Evolutionary conservation across 1,140 invertebrate species (phyloP), one percentile per base, ranked within the genome.

Genomic region (Drosophila pandora): DNA sequence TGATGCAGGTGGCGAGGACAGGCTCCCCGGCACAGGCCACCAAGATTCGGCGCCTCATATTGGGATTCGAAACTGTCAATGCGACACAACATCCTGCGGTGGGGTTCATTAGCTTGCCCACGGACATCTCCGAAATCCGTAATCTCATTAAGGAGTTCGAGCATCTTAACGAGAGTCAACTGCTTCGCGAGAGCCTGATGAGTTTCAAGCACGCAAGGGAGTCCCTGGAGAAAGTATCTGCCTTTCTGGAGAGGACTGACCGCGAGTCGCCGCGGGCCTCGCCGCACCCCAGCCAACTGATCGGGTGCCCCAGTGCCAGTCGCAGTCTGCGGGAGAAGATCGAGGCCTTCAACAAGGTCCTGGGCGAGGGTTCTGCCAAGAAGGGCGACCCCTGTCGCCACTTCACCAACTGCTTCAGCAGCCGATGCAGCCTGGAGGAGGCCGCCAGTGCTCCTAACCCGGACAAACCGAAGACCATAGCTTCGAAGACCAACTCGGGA

Each of bases 151-250:
- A 50, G 0, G 73, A 88, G n/a, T 84, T 88, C 41, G 74, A 80
- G 21, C 52, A 59, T 9, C 72, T 90, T 0, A 63, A 77, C n/a
- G 71, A 88, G 1, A 84, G 69, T 34, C 71, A 84, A 10, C 32
- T 77, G 52, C 48, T 88, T 21, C 65, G 64, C 1, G 75, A 90
- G 2, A 82, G 74, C 12, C 47, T 81, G 4, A 30, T 77, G 25
- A 60, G 59, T 6, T 88, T 72, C 22, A 88, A 84, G 13, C 62
- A 68, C 3, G 71, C 79, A 54, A 76, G 80, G 23, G 83, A 88
- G 9, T 81, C 75, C 0, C 73, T 88, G 23, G 78, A 79, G 3
- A 74, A 84, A 56, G 61, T 88, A 7, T 50, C 63, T 0, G 7
- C 25, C 0, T 53, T 70, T 21, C 45, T 81, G 2, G 52, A 70